Evolutionary conservation across 2,797 vertebrate species (phyloP), one percentile per base, ranked within the genome.

Genomic region (Brotogeris chrysoptera): DNA sequence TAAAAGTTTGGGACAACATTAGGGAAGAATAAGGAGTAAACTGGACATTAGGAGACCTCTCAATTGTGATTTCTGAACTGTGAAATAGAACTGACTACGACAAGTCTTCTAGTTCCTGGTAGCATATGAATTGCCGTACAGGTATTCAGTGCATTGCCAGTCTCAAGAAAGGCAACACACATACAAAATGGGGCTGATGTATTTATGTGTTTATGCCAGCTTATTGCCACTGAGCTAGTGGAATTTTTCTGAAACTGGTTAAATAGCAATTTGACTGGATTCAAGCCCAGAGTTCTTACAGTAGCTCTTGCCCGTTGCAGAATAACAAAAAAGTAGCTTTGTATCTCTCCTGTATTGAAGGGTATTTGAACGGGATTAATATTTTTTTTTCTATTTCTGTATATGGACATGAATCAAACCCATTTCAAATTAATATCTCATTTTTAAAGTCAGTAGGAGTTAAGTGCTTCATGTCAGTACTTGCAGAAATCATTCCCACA

Each of bases 1-100:
- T 25, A 17, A 39, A 59, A 50, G n/a, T 32, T 25, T 39, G 17
- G 23, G 28, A 46, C 16, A 15, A 16, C 0, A 0, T 30, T 34
- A 43, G 38, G 25, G 16, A 70, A 53, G 34, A 76, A 66, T 25
- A 36, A 70, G 20, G 39, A 55, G 34, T 19, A 49, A 77, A 73
- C 8, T 9, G 53, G 50, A 23, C 59, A 27, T 86, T 64, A 65
- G 50, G 17, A 65, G 60, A 69, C 25, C 16, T 47, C 41, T 76
- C 9, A 55, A 2, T 65, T 64, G 15, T 57, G 49, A 19, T 28
- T 94, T 78, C 41, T 78, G 46, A 47, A 11, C 47, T 50, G 27
- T 61, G 61, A 44, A 73, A 57, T 50, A 70, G 46, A 80, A 27
- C 44, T 84, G 25, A 6, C 5, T 20, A 9, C 46, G 49, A 47